A percentile compares a stretch with the other conserved stretches of the same genome.
Evolutionary conservation across 2,888 invertebrate species (phyloP).

Genomic region (Catotricha subobsoleta): DNA sequence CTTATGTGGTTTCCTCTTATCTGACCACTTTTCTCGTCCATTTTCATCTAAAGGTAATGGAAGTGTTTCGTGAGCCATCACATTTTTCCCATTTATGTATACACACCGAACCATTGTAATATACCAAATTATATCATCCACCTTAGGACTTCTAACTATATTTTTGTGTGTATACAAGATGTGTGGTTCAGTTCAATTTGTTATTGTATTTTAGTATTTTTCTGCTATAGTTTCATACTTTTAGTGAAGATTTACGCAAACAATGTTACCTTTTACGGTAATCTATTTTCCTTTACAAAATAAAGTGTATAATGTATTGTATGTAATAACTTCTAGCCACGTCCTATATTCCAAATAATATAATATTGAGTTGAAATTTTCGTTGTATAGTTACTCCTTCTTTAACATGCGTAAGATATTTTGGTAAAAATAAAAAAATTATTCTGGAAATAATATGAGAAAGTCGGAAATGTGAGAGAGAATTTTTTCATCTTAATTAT

Average conservation of each 20-base stretch:
- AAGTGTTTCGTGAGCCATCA: constrained; percentile 8
- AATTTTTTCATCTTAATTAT: no score
- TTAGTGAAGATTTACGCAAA: constrained; percentile 1
- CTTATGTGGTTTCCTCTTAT: constrained; percentile 9
- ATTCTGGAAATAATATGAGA: no score
- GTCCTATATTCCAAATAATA: constrained; percentile 2
- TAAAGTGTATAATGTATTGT: no score
- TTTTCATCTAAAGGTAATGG: constrained; percentile 8
- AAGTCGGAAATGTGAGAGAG: no score
- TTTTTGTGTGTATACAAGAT: background rate
- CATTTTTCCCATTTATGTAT: constrained; percentile 2
- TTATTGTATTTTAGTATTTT: background rate
- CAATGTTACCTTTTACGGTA: background rate
- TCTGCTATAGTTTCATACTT: background rate
- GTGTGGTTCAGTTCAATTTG: background rate
- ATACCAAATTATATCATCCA: constrained; percentile 1
- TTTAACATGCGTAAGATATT: no score
- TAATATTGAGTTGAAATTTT: constrained; percentile 3
- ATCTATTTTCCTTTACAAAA: constrained; percentile 3
- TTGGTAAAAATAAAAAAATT: no score
- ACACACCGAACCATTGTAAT: background rate
- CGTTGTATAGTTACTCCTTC: constrained; percentile 2
- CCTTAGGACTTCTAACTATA: background rate
- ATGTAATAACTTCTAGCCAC: no score
- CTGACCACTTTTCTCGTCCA: constrained; percentile 9